These are phyloP conservation scores for Xestia xanthographa DNA, from an alignment of 2,888 invertebrate genomes.

Conservation along the genomic window DNA sequence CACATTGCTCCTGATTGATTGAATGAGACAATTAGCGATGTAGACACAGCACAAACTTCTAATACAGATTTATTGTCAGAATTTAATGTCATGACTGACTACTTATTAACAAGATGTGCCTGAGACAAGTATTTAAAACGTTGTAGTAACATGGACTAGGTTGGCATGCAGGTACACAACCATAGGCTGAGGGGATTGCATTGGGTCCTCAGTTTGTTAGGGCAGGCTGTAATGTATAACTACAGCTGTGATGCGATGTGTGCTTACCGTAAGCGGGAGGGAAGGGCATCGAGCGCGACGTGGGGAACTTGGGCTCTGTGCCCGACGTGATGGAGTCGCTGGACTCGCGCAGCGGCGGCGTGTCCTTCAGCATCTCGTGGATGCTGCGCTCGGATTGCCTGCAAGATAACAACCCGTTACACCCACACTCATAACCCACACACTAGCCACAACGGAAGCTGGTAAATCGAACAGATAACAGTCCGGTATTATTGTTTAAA, in stretches of 20 bases:
- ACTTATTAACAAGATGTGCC: neutral
- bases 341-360: conserved; percentile 94
- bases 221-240: neutral
- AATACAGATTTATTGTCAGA: conserved; percentile 12
- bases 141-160: neutral
- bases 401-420: conserved; percentile 49
- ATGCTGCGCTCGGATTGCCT: conserved; percentile 93
- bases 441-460: conserved; percentile 3
- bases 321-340: conserved; percentile 94
- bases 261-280: conserved; percentile 92
- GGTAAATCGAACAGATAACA: conserved; percentile 39
- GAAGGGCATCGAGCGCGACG: conserved; percentile 93
- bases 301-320: conserved; percentile 92
- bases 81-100: conserved; percentile 3
- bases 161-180: too few relatives aligned
- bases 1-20: conserved; percentile 14
- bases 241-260: neutral
- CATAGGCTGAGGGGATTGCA: neutral
- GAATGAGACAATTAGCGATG: neutral
- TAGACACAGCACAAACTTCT: neutral
- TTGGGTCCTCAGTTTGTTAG: neutral
- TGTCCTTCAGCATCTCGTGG: conserved; percentile 96
- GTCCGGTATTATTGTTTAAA: conserved; percentile 50
- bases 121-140: neutral
- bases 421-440: conserved; percentile 27